phyloP scores from a whole-genome alignment of 2,113 vertebrate species.

The Rattus norvegicus region DNA sequence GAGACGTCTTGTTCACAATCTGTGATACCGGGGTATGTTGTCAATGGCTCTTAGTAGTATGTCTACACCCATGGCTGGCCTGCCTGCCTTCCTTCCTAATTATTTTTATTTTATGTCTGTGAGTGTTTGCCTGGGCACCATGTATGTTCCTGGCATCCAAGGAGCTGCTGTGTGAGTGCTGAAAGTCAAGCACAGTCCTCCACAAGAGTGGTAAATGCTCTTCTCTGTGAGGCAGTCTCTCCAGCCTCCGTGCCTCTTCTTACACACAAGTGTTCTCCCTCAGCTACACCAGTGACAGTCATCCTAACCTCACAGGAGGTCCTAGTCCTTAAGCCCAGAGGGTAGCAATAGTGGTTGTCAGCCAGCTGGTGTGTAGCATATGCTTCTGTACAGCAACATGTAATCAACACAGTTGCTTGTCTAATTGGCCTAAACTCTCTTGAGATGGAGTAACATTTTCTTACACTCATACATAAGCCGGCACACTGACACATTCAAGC shows the following conservation, averaged over 20 bases:
- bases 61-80: background rate
- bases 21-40: background rate
- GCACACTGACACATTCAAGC: background rate
- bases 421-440: background rate
- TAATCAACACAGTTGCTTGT: accelerated
- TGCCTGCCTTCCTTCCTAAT: background rate
- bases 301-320: background rate
- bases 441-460: background rate
- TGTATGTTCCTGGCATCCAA: background rate
- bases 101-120: background rate
- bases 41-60: background rate
- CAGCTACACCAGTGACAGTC: background rate
- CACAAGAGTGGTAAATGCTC: background rate
- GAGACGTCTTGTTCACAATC: background rate
- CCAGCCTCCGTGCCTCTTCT: background rate
- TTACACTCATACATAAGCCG: background rate
- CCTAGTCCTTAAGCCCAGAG: background rate
- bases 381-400: background rate
- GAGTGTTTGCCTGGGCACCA: background rate
- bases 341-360: background rate
- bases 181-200: background rate
- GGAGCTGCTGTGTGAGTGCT: background rate
- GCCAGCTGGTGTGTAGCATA: background rate
- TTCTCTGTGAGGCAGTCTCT: background rate
- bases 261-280: background rate